Base-by-base conservation (phyloP, 2,888 invertebrate species). In the Patella caerulea region DNA sequence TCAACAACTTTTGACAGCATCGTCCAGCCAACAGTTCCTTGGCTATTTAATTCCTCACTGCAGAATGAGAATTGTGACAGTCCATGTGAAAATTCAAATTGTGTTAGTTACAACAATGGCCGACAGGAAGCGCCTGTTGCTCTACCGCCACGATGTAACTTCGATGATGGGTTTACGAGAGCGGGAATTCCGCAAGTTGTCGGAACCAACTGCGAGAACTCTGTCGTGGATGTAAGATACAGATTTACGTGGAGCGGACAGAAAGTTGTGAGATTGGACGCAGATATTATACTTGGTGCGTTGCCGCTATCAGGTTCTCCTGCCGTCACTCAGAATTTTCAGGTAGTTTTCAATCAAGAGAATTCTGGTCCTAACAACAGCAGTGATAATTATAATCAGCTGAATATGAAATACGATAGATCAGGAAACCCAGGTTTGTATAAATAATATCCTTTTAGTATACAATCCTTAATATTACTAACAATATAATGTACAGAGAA, bases 141-240 rank as follows among this genome's bases (percentile, higher is more conserved):
- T 14, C 78, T 84, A 4, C 84, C 86, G 24, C 59, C 79, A 1
- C 73, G 83, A 17, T 90, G 89, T 84, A 1, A 78, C 1, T 86
- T 81, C 75, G 88, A 90, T 74, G 79, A 83, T 77, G 84, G 87
- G 2, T 85, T 73, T 55, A 84, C 83, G 1, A 65, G 74, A 14
- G 87, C 88, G 1, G 81, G 82, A 7, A 69, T 74, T 4, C 89
- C 89, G 1, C 65, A 71, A 2, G 74, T 80, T 52, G 74, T 78
- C 17, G 74, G 72, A 1, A 70, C 17, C 2, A 73, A 78, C 5
- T 91, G 91, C 78, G 24, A 78, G 4, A 88, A 90, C 81, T 85
- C 84, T 19, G 89, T 90, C 0, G 77, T 90, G 17, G 86, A 87
- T 70, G 89, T 91, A 1, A 80, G 82, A 9, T 91, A 91, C 74